phyloP scores from a whole-genome alignment of 2,888 invertebrate genomes.

The Callyntrura sp. region DNA sequence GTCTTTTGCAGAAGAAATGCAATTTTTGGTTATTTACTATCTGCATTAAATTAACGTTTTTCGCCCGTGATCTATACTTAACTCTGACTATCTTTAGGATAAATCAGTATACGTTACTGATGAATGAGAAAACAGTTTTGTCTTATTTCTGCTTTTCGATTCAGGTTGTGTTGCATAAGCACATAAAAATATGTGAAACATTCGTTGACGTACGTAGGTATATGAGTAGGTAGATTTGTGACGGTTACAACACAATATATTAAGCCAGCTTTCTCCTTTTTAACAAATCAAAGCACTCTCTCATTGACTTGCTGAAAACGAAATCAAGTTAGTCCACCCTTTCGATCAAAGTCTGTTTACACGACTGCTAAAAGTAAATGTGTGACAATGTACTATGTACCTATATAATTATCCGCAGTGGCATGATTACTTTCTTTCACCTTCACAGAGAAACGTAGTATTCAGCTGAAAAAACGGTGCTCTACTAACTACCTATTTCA shows the following conservation, averaged over 20 bases:
- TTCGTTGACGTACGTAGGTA: not conserved
- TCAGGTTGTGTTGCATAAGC: not conserved
- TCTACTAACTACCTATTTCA: not conserved
- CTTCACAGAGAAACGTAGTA: conserved; percentile 32
- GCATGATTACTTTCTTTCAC: conserved; percentile 56
- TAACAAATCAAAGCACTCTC: not conserved
- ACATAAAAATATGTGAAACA: not conserved
- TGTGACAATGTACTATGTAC: conserved; percentile 38
- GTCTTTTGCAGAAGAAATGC: too few relatives aligned
- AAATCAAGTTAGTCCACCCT: conserved; percentile 18
- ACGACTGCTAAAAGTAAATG: conserved; percentile 9
- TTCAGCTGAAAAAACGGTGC: conserved; percentile 45
- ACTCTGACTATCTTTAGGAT: not conserved
- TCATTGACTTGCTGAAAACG: not conserved
- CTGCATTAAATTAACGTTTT: too few relatives aligned
- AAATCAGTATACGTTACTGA: not conserved
- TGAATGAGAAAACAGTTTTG: too few relatives aligned
- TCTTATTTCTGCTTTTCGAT: too few relatives aligned
- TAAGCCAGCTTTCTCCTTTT: not conserved
- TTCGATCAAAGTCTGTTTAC: conserved; percentile 6
- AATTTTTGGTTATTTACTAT: too few relatives aligned
- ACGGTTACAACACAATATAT: too few relatives aligned
- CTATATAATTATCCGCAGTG: conserved; percentile 76
- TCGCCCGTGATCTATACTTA: too few relatives aligned
- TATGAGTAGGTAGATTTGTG: too few relatives aligned